Percentiles rank a stretch among this genome's conserved stretches.
These are phyloP conservation scores for Spinus pinus DNA, from an alignment of 2,797 vertebrate species.

Conservation along the genomic window DNA sequence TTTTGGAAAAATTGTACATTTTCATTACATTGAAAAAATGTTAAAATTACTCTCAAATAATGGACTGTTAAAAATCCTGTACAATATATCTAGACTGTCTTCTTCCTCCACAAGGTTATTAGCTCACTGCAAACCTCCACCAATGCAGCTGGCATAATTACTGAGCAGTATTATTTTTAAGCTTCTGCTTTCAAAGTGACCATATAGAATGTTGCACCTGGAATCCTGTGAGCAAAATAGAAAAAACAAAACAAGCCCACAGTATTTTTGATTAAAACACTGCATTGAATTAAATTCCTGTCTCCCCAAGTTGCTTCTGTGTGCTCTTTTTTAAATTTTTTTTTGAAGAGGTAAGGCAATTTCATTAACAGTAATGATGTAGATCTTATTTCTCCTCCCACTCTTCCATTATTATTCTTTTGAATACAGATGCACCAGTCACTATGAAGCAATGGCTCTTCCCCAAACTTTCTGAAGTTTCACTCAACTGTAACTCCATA, in stretches of 20 bases:
- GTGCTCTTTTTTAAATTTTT: neutral
- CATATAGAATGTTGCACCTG: conserved; percentile 14
- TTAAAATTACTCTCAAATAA: neutral
- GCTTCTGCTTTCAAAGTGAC: conserved; percentile 35
- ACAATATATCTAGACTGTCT: neutral
- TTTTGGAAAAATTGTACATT: neutral
- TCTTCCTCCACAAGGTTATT: conserved; percentile 32
- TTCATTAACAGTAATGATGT: neutral
- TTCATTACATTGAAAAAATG: neutral
- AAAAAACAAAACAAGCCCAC: neutral
- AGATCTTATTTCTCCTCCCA: neutral
- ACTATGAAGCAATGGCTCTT: neutral
- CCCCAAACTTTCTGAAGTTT: neutral
- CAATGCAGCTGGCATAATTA: conserved; percentile 30
- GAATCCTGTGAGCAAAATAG: neutral
- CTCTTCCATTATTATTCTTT: neutral
- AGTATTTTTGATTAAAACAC: neutral
- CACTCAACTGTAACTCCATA: neutral
- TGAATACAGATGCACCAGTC: neutral
- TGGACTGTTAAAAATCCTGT: neutral
- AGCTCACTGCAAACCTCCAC: conserved; percentile 30
- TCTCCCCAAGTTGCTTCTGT: neutral
- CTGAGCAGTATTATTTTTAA: neutral
- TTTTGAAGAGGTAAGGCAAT: neutral
- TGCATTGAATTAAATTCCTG: neutral